A percentile compares a stretch with the other conserved stretches of the same genome.
phyloP scores from a whole-genome alignment of 2,113 vertebrate species.

The Otocyon megalotis region DNA sequence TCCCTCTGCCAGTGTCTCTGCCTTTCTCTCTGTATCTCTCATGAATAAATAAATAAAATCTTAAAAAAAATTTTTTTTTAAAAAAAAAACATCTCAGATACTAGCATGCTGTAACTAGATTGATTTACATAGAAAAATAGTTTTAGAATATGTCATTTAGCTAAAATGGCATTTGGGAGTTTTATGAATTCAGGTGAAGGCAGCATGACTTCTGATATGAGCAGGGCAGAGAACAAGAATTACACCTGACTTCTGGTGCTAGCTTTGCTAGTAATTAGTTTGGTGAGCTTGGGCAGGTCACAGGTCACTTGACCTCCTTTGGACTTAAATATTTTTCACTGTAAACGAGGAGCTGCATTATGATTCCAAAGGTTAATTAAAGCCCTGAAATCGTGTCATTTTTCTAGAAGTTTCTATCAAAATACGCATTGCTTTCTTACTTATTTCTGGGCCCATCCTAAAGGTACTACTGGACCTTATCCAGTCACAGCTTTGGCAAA shows the following conservation, averaged over 20 bases:
- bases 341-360: constrained; percentile 33
- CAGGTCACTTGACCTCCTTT: constrained; percentile 35
- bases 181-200: neutral
- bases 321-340: constrained; percentile 43
- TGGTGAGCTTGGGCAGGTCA: constrained; percentile 2
- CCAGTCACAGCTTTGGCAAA: constrained; percentile 88
- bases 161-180: constrained; percentile 6
- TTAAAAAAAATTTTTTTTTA: neutral
- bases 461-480: constrained; percentile 84
- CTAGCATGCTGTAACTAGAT: neutral
- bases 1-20: too few species aligned
- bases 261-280: constrained; percentile 20
- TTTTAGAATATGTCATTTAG: neutral
- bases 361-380: constrained; percentile 61
- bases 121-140: neutral
- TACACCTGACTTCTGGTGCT: neutral
- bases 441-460: constrained; percentile 85
- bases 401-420: constrained; percentile 78
- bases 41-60: neutral
- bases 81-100: neutral
- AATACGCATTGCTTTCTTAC: constrained; percentile 81
- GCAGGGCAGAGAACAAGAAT: neutral
- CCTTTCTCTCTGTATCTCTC: neutral
- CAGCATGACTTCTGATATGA: neutral
- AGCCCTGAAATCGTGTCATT: constrained; percentile 24